Base-by-base conservation (phyloP, 2,888 invertebrate genomes). In the Danaus chrysippus region DNA sequence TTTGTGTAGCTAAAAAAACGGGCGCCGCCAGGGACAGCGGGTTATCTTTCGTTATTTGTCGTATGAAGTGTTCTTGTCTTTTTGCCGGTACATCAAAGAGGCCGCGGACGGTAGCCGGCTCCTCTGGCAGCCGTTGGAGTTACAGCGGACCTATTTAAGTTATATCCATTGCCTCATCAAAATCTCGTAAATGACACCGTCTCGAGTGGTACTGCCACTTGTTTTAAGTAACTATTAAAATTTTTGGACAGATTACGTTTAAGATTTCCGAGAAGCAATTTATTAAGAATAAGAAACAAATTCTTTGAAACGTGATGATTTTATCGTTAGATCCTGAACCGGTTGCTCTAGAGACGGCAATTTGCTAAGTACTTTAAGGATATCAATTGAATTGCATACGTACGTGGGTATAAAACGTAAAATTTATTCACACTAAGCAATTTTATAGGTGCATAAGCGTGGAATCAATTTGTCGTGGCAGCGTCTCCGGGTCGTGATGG, bases 21-120 rank as follows among this genome's bases (percentile, higher is more conserved):
- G 84, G 84, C 86, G 85, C 86, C 85, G 74, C 71, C 70, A 68
- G 75, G 72, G 76, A 76, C 78, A 76, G 74, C 76, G 70, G 73
- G 82, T 83, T 90, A 89, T 91, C 89, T 87, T 74, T 76, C 73
- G 82, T 85, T 88, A 88, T 90, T 91, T 90, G 88, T 90, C 86
- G 84, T 84, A 87, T 85, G 84, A 84, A 86, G 88, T 85, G 82
- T 79, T 81, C 80, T 78, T 76, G 74, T 76, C 73, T 76, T 80
- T 82, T 79, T 74, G 58, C 64, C 74, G 81, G 75, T 68, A 72
- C 75, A 71, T 85, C 86, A 89, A 88, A 90, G 79, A 67, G 64
- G 73, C 86, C 86, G 88, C 82, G 75, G 73, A 83, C 88, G 76
- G 90, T 87, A 89, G 89, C 86, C 67, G 77, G 64, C 62, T 76